Conservation (phyloP, 2,797 vertebrate genomes). For the Enteromius afrohamiltoni region DNA sequence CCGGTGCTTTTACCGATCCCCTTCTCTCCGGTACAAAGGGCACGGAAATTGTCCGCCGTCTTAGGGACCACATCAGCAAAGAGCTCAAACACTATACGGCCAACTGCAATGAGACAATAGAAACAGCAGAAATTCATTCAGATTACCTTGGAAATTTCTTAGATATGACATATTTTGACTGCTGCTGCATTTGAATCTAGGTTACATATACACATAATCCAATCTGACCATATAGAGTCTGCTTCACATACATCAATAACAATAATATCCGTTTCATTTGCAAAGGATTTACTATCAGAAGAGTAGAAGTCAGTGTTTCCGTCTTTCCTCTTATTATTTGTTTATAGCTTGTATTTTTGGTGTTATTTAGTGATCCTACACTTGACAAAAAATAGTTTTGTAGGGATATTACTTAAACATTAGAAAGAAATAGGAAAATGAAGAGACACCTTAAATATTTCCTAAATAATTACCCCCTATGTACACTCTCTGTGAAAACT, state of each 20-base stretch:
- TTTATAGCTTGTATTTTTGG: neutral
- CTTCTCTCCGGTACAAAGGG: conserved; percentile 94
- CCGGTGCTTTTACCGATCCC: conserved; percentile 86
- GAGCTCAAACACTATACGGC: conserved; percentile 90
- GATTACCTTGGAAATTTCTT: too few relatives aligned
- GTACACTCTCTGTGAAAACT: neutral
- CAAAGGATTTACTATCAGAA: neutral
- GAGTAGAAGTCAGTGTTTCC: neutral
- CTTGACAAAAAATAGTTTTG: neutral
- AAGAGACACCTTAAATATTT: neutral
- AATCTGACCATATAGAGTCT: neutral
- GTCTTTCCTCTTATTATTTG: neutral
- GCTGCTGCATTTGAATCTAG: too few relatives aligned
- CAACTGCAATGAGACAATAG: conserved; percentile 71
- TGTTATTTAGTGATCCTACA: neutral
- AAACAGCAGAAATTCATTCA: neutral
- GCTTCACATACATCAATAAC: neutral
- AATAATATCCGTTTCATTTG: neutral
- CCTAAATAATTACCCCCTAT: neutral
- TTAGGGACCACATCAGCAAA: conserved; percentile 93
- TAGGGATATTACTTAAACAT: neutral
- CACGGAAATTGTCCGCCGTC: conserved; percentile 96
- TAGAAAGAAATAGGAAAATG: neutral
- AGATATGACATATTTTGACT: too few relatives aligned
- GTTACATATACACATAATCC: neutral